Percentiles rank a stretch among this genome's conserved stretches.
Evolutionary conservation across 2,797 vertebrate species (phyloP).

Genomic region (Enteromius paludinosus): DNA sequence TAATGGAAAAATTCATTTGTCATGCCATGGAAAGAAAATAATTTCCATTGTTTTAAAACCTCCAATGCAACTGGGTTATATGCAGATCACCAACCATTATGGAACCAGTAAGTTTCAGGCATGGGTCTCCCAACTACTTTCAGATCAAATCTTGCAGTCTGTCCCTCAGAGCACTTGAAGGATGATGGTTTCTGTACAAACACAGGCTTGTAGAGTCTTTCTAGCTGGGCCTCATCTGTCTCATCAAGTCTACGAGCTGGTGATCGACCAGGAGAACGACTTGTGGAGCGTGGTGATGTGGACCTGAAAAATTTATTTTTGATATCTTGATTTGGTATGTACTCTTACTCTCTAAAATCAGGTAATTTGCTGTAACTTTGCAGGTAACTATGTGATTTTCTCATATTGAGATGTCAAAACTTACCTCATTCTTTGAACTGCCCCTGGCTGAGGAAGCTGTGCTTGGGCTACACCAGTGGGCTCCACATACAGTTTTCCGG

Average conservation of each 20-base stretch:
- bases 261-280: conserved; percentile 88
- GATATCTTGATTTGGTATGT: not conserved
- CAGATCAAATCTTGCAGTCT: conserved; percentile 96
- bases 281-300: conserved; percentile 91
- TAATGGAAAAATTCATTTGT: conserved; percentile 33
- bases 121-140: conserved; percentile 98
- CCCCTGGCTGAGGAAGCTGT: conserved; percentile 85
- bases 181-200: conserved; percentile 96
- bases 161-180: conserved; percentile 92
- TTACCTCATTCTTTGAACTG: conserved; percentile 89
- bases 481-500: conserved; percentile 93
- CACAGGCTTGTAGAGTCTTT: conserved; percentile 96
- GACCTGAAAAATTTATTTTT: conserved; percentile 73
- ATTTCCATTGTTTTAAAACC: not conserved
- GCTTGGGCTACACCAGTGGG: conserved; percentile 83
- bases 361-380: not conserved
- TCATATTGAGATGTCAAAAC: conserved; percentile 5
- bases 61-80: not conserved
- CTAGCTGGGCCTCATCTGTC: conserved; percentile 91
- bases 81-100: conserved; percentile 83
- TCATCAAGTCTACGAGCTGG: conserved; percentile 93
- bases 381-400: not conserved
- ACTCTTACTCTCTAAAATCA: not conserved
- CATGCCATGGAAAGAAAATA: not conserved
- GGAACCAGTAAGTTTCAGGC: conserved; percentile 98